A percentile compares a stretch with the other conserved stretches of the same genome.
phyloP scores from a whole-genome alignment of 2,797 vertebrate genomes.

The Pipistrellus pygmaeus region DNA sequence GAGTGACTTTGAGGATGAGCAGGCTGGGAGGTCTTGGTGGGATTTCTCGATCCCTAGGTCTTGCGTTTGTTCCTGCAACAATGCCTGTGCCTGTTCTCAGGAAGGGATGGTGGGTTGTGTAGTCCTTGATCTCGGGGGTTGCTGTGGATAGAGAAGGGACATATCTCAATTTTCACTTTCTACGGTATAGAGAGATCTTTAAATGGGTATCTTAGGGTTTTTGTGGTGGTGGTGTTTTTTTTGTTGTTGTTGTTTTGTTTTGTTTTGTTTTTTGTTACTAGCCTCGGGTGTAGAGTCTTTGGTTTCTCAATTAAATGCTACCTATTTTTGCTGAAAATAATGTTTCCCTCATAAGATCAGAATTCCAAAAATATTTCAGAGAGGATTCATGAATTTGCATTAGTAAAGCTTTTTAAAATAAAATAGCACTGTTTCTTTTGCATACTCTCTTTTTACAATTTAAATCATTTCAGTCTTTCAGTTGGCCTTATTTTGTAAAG shows the following conservation, averaged over 20 bases:
- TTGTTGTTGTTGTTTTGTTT: not conserved
- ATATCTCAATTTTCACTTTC: not conserved
- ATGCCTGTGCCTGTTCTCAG: not conserved
- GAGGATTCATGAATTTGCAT: not conserved
- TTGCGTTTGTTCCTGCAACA: not conserved
- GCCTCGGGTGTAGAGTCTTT: not conserved
- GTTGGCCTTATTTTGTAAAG: conserved; percentile 8
- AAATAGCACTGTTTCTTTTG: not conserved
- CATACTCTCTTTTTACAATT: not conserved
- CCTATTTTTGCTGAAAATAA: conserved; percentile 4
- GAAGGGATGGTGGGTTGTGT: not conserved
- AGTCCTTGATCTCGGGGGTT: not conserved
- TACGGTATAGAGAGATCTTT: not conserved
- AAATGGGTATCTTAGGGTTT: not conserved
- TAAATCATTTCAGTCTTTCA: not conserved
- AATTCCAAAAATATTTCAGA: not conserved
- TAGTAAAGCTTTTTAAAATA: not conserved
- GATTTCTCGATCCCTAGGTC: not conserved
- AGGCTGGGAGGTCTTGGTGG: no score
- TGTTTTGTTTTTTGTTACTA: not conserved
- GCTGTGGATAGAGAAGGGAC: not conserved
- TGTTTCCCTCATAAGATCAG: not conserved
- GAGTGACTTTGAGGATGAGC: not conserved
- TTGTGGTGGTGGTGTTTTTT: not conserved
- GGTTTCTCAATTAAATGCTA: conserved; percentile 3